Conservation (phyloP, 1,140 invertebrate genomes). For the Brachionus manjavacas region DNA sequence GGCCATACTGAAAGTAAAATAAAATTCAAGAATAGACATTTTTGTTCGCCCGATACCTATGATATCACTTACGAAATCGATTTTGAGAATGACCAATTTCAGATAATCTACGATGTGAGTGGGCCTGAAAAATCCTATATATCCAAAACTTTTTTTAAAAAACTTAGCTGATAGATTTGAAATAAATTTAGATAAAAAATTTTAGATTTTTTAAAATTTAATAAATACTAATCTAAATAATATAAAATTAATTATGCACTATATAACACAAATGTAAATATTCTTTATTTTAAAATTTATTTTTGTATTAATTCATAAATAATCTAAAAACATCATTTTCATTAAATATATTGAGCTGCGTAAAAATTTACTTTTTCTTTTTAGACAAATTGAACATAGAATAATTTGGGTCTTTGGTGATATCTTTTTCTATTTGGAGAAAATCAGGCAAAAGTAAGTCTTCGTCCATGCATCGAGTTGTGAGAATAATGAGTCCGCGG, state of each 20-base stretch:
- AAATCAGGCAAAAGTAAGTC: slow-evolving; percentile 7
- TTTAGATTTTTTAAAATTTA: not conserved
- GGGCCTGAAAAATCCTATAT: not conserved
- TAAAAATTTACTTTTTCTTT: slow-evolving; percentile 3
- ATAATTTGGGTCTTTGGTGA: slow-evolving; percentile 7
- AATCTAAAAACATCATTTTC: not conserved
- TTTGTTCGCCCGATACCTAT: not conserved
- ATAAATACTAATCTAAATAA: not conserved
- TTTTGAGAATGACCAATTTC: not conserved
- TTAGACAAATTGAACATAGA: slow-evolving; percentile 32
- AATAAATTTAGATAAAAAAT: not conserved
- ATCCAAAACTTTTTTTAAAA: slow-evolving; percentile 19
- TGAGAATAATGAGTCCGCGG: not conserved
- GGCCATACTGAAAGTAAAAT: not conserved
- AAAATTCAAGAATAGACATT: not conserved
- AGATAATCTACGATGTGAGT: slow-evolving; percentile 2
- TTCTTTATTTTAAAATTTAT: not conserved
- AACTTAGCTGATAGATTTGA: not conserved
- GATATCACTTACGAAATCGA: not conserved
- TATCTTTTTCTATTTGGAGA: not conserved
- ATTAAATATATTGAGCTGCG: not conserved
- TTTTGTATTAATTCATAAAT: not conserved
- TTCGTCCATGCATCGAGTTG: slow-evolving; percentile 3
- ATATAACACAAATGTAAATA: not conserved
- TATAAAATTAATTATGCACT: not conserved